Percentiles rank a stretch among this genome's conserved stretches.
Evolutionary conservation across 2,888 invertebrate genomes (phyloP).

Genomic region (Harpalus rufipes): DNA sequence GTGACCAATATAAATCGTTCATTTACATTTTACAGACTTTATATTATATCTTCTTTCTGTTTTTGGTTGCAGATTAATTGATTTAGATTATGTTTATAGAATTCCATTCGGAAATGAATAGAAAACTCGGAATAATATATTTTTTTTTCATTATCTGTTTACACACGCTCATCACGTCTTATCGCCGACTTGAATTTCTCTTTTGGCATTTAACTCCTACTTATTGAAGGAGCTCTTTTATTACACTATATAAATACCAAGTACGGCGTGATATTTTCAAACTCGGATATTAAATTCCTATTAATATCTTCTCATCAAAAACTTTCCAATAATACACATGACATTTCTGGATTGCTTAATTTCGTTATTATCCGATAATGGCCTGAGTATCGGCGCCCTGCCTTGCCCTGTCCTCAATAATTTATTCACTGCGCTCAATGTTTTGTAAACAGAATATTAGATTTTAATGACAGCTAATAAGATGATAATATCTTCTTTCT

Average conservation of each 20-base stretch:
- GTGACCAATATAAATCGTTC: background rate
- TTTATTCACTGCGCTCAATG: background rate
- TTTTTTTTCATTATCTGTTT: background rate
- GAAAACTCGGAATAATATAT: background rate
- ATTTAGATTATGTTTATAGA: no score
- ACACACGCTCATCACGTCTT: slow-evolving; percentile 35
- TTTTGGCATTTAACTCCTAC: slow-evolving; percentile 43
- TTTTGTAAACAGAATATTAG: slow-evolving; percentile 39
- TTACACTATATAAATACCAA: slow-evolving; percentile 57
- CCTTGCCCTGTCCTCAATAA: slow-evolving; percentile 9
- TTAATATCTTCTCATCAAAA: slow-evolving; percentile 39
- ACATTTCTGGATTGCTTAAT: slow-evolving; percentile 35
- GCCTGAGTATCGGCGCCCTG: background rate
- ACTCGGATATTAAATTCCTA: slow-evolving; percentile 55
- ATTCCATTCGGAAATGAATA: no score
- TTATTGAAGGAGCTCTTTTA: slow-evolving; percentile 21
- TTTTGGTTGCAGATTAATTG: no score
- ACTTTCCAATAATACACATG: slow-evolving; percentile 46
- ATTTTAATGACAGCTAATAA: slow-evolving; percentile 27
- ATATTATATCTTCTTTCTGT: no score
- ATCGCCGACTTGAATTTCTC: slow-evolving; percentile 28
- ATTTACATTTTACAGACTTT: no score
- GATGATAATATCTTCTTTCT: background rate
- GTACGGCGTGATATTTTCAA: slow-evolving; percentile 49
- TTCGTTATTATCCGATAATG: slow-evolving; percentile 39